phyloP scores from a whole-genome alignment of 2,888 invertebrate species.

The Oscheius onirici region DNA sequence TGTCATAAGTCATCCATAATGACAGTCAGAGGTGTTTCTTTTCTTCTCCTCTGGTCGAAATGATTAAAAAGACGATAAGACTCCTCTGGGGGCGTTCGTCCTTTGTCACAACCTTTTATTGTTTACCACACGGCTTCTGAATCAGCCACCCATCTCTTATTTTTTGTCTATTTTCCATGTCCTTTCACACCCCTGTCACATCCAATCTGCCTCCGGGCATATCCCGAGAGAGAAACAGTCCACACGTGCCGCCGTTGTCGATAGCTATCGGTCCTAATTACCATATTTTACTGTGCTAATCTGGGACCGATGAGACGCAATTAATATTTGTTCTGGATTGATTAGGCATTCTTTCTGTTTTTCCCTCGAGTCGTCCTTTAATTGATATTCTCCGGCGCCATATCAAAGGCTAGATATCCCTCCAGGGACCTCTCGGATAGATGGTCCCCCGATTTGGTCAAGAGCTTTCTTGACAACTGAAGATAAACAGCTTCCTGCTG shows the following conservation, averaged over 20 bases:
- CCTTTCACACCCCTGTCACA: constrained; percentile 3
- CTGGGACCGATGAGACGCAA: constrained; percentile 15
- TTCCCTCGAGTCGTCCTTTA: not conserved
- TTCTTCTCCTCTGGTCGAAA: too few species aligned
- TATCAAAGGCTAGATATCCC: constrained; percentile 1
- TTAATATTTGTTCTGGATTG: constrained; percentile 27
- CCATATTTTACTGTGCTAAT: constrained; percentile 33
- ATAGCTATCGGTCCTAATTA: constrained; percentile 17
- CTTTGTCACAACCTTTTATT: not conserved
- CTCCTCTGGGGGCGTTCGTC: not conserved
- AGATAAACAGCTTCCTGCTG: constrained; percentile 5
- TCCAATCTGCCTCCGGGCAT: constrained; percentile 20
- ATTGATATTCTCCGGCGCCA: not conserved
- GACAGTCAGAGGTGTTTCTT: too few species aligned
- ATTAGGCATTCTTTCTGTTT: constrained; percentile 9
- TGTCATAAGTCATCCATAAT: too few species aligned
- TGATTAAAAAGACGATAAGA: not conserved
- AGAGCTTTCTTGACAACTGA: not conserved
- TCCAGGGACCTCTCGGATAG: not conserved
- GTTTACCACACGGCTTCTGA: constrained; percentile 18
- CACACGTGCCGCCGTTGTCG: not conserved
- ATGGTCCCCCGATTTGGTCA: constrained; percentile 10
- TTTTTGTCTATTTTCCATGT: constrained; percentile 7
- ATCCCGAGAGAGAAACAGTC: not conserved
- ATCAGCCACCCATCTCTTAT: not conserved